Percentiles rank a stretch among this genome's conserved stretches.
Conservation (phyloP, 2,113 vertebrate species). For the Nyctibius bracteatus region DNA sequence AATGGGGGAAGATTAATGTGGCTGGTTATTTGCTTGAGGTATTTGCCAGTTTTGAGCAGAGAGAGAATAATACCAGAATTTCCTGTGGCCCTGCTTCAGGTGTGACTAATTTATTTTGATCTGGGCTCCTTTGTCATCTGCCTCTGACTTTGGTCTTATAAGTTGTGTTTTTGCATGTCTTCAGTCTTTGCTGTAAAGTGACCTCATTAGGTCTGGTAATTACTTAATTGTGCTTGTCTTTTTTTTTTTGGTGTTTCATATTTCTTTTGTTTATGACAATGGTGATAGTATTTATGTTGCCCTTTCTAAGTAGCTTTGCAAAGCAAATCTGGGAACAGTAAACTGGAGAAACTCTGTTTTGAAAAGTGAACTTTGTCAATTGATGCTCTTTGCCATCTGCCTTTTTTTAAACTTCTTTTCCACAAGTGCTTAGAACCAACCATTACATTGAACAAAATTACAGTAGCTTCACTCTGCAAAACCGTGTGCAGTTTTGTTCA, state of each 20-base stretch:
- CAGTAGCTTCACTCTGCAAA: not conserved
- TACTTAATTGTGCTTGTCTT: not conserved
- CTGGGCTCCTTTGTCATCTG: not conserved
- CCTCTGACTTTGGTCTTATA: not conserved
- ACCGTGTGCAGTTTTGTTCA: fast-evolving
- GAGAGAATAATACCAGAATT: not conserved
- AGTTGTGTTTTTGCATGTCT: not conserved
- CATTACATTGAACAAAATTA: not conserved
- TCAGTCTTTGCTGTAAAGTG: not conserved
- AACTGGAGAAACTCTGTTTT: not conserved
- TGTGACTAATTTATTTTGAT: not conserved
- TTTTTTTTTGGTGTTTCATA: not conserved
- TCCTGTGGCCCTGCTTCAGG: not conserved
- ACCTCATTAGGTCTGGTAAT: not conserved
- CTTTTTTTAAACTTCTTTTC: not conserved
- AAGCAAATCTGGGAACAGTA: not conserved
- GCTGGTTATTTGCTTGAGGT: not conserved
- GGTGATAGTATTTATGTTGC: not conserved
- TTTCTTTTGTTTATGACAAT: not conserved
- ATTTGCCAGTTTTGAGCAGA: not conserved
- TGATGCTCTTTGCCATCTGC: not conserved
- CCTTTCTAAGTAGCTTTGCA: not conserved
- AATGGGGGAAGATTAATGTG: not conserved
- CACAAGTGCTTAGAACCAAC: not conserved
- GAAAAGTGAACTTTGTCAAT: not conserved